Base-by-base conservation (phyloP, 2,888 invertebrate species). In the Pyrgus malvae region DNA sequence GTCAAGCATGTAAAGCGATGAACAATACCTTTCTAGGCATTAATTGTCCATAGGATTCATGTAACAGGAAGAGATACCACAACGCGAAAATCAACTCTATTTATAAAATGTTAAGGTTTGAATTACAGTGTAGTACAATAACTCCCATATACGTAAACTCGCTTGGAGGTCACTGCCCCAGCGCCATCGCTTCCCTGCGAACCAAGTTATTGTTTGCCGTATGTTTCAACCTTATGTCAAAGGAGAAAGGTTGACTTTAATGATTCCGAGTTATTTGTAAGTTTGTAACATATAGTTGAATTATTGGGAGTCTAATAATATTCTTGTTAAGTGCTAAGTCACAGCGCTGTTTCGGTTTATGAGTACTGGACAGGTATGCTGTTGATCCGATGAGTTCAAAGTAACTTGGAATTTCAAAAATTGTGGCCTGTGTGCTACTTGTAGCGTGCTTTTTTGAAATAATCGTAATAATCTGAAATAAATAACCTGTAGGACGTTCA, bases 101-200 rank as follows among this genome's bases (percentile, higher is more conserved):
- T 16, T 6, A n/a, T 7, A 0, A 8, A 1, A 6, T 1, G 0
- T 14, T 37, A 51, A 11, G 19, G 51, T 14, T 19, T 44, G 31
- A 12, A 42, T 33, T 40, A 14, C 50, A 33, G 16, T 45, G 57
- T 40, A 40, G 37, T 35, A 31, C 38, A 54, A 49, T 50, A 56
- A 55, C 55, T 33, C 37, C 48, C 60, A 45, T 53, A 53, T 53
- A 60, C 40, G 62, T 62, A 59, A 64, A 62, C 64, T 61, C 61
- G 59, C 55, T 55, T 41, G 17, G 69, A 69, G 73, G 67, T 71
- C 72, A 61, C 51, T 62, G 66, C 58, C 65, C 69, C 64, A 60
- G 61, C 63, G 61, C 60, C 67, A 64, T 58, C 63, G 64, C 61
- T 63, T 64, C 21, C 35, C 29, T 49, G 63, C 62, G 50, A 49